Percentiles rank a stretch among this genome's conserved stretches.
Conservation (phyloP, 2,888 invertebrate species). For the Dryocosmus kuriphilus region DNA sequence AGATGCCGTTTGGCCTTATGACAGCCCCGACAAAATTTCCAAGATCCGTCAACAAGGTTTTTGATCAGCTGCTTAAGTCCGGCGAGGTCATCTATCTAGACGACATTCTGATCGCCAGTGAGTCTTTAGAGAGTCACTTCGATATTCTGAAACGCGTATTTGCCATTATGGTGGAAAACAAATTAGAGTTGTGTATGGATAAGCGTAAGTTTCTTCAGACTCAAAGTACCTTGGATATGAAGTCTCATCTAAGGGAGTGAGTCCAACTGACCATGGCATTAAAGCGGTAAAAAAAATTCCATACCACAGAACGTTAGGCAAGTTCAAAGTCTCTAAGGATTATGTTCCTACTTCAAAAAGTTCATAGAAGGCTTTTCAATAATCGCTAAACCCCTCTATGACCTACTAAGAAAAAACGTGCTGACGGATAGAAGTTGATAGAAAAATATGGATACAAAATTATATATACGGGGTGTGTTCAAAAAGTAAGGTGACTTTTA, state of each 20-base stretch:
- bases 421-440: too few relatives aligned
- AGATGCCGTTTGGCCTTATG: too few relatives aligned
- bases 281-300: constrained; percentile 44
- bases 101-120: too few relatives aligned
- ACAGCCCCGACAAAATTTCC: constrained; percentile 47
- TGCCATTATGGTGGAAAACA: constrained; percentile 44
- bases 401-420: not conserved
- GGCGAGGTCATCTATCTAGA: constrained; percentile 48
- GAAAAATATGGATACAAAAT: too few relatives aligned
- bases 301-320: constrained; percentile 42
- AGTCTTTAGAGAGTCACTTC: constrained; percentile 9
- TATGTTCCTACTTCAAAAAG: too few relatives aligned
- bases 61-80: constrained; percentile 41
- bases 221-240: constrained; percentile 50
- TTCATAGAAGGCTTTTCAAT: constrained; percentile 48
- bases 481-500: too few relatives aligned
- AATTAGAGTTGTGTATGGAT: constrained; percentile 56
- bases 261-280: constrained; percentile 37
- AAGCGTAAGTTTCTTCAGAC: constrained; percentile 61
- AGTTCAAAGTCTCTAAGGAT: constrained; percentile 56
- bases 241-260: too few relatives aligned
- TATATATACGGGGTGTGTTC: too few relatives aligned
- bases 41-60: constrained; percentile 44
- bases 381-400: not conserved
- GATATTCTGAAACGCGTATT: not conserved